A percentile compares a stretch with the other conserved stretches of the same genome.
Evolutionary conservation across 2,113 vertebrate genomes (phyloP).

Genomic region (Leptocoma aspasia): DNA sequence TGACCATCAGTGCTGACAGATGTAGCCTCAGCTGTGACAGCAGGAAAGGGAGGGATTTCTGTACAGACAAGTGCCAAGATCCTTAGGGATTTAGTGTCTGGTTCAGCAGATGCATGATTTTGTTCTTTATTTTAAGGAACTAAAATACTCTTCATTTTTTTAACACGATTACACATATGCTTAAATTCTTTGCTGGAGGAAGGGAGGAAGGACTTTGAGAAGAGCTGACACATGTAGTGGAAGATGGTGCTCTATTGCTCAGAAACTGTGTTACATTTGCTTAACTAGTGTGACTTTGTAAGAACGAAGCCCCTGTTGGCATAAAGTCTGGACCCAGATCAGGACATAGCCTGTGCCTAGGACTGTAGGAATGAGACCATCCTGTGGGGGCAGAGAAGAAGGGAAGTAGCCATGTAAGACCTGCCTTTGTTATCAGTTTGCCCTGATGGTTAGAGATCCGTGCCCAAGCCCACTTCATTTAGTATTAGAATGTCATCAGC

Average conservation of each 20-base stretch:
- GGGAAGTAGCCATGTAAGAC: neutral
- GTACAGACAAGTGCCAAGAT: neutral
- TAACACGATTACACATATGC: neutral
- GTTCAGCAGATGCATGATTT: neutral
- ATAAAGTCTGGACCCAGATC: neutral
- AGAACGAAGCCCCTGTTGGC: neutral
- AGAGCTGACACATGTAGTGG: neutral
- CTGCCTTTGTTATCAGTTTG: neutral
- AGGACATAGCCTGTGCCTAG: neutral
- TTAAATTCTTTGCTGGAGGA: neutral
- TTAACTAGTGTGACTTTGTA: neutral
- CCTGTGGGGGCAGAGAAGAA: neutral
- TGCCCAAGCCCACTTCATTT: neutral
- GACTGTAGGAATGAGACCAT: neutral
- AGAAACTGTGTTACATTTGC: neutral
- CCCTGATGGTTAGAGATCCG: neutral
- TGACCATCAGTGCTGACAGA: neutral
- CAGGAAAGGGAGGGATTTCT: neutral
- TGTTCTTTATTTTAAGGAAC: neutral
- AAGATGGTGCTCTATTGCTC: neutral
- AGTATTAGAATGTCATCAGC: neutral
- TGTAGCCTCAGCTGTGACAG: neutral
- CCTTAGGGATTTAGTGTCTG: neutral
- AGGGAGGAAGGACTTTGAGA: neutral
- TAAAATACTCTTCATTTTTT: neutral